These are phyloP conservation scores for Rhinoderma darwinii DNA, from an alignment of 2,113 vertebrate species.

Conservation along the genomic window DNA sequence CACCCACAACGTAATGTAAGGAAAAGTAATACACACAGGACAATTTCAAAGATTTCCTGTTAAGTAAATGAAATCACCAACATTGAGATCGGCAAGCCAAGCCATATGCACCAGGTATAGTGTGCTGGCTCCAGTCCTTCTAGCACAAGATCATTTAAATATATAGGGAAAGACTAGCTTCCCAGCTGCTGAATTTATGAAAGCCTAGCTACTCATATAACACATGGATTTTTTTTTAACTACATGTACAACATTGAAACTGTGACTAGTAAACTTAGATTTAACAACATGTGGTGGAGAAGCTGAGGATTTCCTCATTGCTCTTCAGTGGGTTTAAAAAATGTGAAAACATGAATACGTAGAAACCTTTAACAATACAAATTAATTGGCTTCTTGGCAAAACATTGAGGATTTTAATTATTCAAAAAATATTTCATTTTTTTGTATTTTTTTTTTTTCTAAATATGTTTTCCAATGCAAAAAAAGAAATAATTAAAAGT, in stretches of 20 bases:
- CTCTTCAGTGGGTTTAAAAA: slow-evolving; percentile 61
- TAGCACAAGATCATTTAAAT: slow-evolving; percentile 27
- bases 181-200: slow-evolving; percentile 57
- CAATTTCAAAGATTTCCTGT: slow-evolving; percentile 55
- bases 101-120: slow-evolving; percentile 43
- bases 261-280: slow-evolving; percentile 54
- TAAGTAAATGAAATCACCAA: slow-evolving; percentile 50
- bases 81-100: slow-evolving; percentile 41
- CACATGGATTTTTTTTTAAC: slow-evolving; percentile 51
- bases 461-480: not conserved
- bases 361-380: slow-evolving; percentile 52
- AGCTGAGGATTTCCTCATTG: slow-evolving; percentile 55
- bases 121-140: slow-evolving; percentile 17
- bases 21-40: slow-evolving; percentile 18
- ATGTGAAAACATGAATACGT: slow-evolving; percentile 57
- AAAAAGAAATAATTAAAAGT: slow-evolving; percentile 67
- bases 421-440: not conserved
- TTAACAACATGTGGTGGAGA: slow-evolving; percentile 59
- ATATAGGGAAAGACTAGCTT: slow-evolving; percentile 30
- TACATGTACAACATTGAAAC: slow-evolving; percentile 58
- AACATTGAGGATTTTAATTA: not conserved
- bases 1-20: slow-evolving; percentile 32
- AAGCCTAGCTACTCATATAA: slow-evolving; percentile 56
- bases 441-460: slow-evolving; percentile 9
- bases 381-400: slow-evolving; percentile 7